Evolutionary conservation across 2,888 invertebrate species (phyloP), one percentile per base, ranked within the genome.

Genomic region (Iselma pallidipennis): DNA sequence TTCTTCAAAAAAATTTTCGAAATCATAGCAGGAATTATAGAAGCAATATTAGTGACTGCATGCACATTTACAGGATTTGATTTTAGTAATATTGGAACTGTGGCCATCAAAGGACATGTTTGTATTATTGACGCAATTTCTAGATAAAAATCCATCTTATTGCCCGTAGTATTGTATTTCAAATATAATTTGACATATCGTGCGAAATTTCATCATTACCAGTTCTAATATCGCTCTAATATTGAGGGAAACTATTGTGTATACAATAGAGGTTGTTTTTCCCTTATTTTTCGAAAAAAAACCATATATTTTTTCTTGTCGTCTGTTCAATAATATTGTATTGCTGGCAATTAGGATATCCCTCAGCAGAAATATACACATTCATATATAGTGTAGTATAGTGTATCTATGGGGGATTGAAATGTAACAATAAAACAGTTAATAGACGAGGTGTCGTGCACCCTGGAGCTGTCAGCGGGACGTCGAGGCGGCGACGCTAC

Each of bases 391-490:
- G n/a, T n/a, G n/a, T n/a, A n/a, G n/a, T n/a, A n/a, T n/a, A n/a
- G 71, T 68, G 61, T 66, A 60, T 66, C 63, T 33, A 51, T 28
- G 71, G 74, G 78, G 79, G 77, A 81, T 80, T 80, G 80, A 81
- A 81, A 78, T 74, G 79, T 78, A 76, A 81, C 81, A 81, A 82
- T 82, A 81, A 81, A 81, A 81, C 79, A 79, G 81, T 80, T 82
- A 82, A 82, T 82, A 81, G 81, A 80, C 79, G 81, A 81, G 82
- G 82, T 82, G 82, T 82, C 81, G 79, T 74, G 74, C 76, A 76
- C 77, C 81, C 79, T 72, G 73, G 69, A 77, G 82, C 76, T 74
- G 74, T 72, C 80, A 73, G 69, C 77, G 72, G 79, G 80, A 76
- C 70, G 72, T 72, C 75, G 62, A 71, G 72, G 70, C 72, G 72